Conservation (phyloP, 2,888 invertebrate genomes). For the Lycia hirtaria region DNA sequence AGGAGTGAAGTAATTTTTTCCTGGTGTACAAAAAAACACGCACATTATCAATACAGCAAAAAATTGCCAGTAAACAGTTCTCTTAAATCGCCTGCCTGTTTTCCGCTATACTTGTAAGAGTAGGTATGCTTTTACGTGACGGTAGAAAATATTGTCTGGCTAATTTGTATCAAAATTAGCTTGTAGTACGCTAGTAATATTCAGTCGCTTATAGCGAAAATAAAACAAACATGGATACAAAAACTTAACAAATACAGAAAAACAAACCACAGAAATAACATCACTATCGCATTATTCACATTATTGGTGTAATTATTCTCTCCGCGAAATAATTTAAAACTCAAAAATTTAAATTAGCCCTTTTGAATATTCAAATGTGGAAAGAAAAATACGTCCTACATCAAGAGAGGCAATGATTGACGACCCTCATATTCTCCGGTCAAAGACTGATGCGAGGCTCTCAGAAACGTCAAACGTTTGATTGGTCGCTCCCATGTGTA, state of each 20-base stretch:
- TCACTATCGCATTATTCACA: conserved; percentile 27
- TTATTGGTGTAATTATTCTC: conserved; percentile 35
- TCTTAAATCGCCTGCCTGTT: no score
- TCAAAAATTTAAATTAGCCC: conserved; percentile 70
- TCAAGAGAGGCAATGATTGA: conserved; percentile 65
- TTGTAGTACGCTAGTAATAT: no score
- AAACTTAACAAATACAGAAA: background rate
- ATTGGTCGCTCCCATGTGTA: conserved; percentile 85
- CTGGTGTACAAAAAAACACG: no score
- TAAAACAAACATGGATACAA: no score
- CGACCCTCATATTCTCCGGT: conserved; percentile 58
- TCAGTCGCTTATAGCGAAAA: no score
- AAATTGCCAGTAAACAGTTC: no score
- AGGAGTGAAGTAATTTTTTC: no score
- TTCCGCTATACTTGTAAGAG: no score
- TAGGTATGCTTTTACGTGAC: no score
- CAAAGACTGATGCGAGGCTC: conserved; percentile 72
- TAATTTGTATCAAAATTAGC: no score
- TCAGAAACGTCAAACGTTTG: conserved; percentile 78
- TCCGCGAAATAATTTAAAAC: conserved; percentile 17
- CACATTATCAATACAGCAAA: no score
- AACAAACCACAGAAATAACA: background rate
- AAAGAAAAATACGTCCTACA: conserved; percentile 61
- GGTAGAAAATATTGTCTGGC: no score
- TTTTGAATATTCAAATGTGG: conserved; percentile 60